Base-by-base conservation (phyloP, 2,797 vertebrate species). In the Oreochromis mossambicus region DNA sequence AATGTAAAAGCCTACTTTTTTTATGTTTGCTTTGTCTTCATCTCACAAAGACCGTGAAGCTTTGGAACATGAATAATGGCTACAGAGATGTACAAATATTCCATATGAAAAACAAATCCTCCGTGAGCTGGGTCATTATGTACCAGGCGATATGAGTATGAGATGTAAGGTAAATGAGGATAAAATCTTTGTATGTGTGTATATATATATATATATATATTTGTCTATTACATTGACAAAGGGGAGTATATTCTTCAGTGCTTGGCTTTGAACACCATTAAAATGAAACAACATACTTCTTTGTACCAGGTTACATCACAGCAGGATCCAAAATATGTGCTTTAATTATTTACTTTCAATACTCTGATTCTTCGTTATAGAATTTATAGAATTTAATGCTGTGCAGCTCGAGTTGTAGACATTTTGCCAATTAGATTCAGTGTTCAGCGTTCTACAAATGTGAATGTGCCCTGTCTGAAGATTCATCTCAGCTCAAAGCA, bases 1-100 rank as follows among this genome's bases (percentile, higher is more conserved):
- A 17, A 36, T 19, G 1, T 77, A 79, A 51, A 78, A 83, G 68
- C 48, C 55, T 17, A 21, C 41, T 34, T 87, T 50, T 50, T 50
- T 75, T 79, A 36, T 82, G 29, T 84, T 88, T 34, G 48, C 70
- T 82, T 87, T 85, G 66, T 86, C 51, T 63, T 84, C 24, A 78
- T 79, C 87, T 79, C 83, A 87, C 83, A 91, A 87, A 90, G 48
- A 89, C 79, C n/a, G 6, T n/a, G 12, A 86, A 55, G 52, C 77
- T 32, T 76, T 38, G 48, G 32, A 51, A 41, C 36, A 77, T 61
- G 79, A 80, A 78, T 85, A 90, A 92, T 83, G 78, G 73, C 82
- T 79, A 36, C 41, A 29, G 19, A 80, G 10, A 81, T n/a, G 5
- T 41, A 86, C 41, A 12, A 61, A 86, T 61, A 46, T 86, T 81